Percentiles rank a stretch among this genome's conserved stretches.
Conservation (phyloP, 2,113 vertebrate genomes). For the Euleptes europaea region DNA sequence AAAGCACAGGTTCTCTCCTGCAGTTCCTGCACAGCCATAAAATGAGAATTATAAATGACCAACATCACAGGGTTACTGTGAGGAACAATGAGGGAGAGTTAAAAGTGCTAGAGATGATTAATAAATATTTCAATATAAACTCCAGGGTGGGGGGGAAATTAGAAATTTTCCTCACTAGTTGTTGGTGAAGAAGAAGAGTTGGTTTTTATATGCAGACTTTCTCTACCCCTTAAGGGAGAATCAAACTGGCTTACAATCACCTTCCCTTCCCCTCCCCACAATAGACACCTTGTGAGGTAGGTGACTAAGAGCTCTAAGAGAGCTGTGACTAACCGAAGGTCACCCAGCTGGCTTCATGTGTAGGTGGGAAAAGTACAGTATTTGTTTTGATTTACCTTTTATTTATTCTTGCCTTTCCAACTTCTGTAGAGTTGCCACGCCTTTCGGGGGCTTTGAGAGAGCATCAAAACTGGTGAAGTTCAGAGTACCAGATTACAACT, state of each 20-base stretch:
- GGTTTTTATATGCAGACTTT: too few relatives aligned
- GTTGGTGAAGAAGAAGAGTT: too few relatives aligned
- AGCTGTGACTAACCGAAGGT: too few relatives aligned
- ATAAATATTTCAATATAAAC: not conserved
- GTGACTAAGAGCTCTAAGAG: too few relatives aligned
- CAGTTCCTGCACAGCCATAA: not conserved
- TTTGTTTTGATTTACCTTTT: slow-evolving; percentile 33
- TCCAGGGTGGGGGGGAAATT: not conserved
- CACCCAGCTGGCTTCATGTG: too few relatives aligned
- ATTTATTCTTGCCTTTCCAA: slow-evolving; percentile 51
- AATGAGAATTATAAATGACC: not conserved
- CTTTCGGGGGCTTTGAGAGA: slow-evolving; percentile 92
- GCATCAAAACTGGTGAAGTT: slow-evolving; percentile 82
- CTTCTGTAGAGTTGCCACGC: slow-evolving; percentile 88
- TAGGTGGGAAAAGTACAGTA: not conserved
- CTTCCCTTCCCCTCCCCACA: too few relatives aligned
- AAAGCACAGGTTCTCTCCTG: not conserved
- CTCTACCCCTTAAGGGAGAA: too few relatives aligned
- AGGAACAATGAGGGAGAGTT: not conserved
- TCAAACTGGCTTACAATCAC: too few relatives aligned
- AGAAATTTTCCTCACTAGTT: slow-evolving; percentile 16
- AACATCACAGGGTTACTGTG: not conserved
- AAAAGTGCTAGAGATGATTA: not conserved
- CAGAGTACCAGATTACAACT: slow-evolving; percentile 80
- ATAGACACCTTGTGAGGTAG: too few relatives aligned